These are phyloP conservation scores for Drosophila subpulchrella DNA, from an alignment of 1,140 invertebrate genomes.

Conservation along the genomic window DNA sequence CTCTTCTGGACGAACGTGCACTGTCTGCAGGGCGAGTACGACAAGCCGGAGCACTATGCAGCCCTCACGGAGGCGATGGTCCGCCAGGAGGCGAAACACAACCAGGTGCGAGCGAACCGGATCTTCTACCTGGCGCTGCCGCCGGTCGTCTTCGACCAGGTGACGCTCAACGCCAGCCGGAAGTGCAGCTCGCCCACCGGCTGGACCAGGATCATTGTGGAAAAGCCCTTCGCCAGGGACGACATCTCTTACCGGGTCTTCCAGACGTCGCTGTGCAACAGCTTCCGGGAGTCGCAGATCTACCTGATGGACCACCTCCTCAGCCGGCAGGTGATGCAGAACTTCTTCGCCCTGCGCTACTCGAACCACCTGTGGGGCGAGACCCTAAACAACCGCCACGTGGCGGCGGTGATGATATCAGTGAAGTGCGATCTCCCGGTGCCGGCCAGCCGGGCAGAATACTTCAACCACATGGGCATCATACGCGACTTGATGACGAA, in stretches of 20 bases:
- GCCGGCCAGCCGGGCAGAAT: conserved; percentile 25
- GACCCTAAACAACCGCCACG: conserved; percentile 56
- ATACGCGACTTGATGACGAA: conserved; percentile 68
- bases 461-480: conserved; percentile 64
- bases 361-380: conserved; percentile 57
- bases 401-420: conserved; percentile 64
- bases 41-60: conserved; percentile 39
- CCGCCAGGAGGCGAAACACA: conserved; percentile 42
- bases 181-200: conserved; percentile 54
- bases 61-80: conserved; percentile 21
- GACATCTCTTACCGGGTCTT: conserved; percentile 46
- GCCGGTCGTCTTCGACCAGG: conserved; percentile 45
- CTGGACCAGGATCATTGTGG: conserved; percentile 52
- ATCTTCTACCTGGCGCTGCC: conserved; percentile 66
- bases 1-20: conserved; percentile 62
- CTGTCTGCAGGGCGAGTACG: conserved; percentile 50
- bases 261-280: conserved; percentile 54
- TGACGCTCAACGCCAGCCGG: conserved; percentile 44
- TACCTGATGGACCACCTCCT: conserved; percentile 66
- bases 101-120: conserved; percentile 45
- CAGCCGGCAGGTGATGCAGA: conserved; percentile 54
- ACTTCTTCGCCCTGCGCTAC: conserved; percentile 56
- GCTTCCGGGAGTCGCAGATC: conserved; percentile 66
- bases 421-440: conserved; percentile 56
- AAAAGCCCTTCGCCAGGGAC: conserved; percentile 64